Evolutionary conservation across 92 coral and sea anemone species (phyloP), one percentile per base, ranked within the genome.

Genomic region (Epizoanthus stellaris): DNA sequence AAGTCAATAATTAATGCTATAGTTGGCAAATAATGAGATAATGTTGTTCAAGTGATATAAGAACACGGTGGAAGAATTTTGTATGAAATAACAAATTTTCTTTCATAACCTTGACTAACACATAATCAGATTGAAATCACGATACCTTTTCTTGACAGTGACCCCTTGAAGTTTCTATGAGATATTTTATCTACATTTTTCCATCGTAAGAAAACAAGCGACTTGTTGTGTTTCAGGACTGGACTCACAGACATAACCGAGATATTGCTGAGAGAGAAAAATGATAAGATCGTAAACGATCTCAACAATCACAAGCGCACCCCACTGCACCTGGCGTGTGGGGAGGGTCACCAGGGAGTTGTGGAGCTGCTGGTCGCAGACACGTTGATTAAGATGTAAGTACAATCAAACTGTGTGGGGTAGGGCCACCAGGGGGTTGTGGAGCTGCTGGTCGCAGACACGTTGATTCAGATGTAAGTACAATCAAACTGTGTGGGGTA

Each of bases 261-360:
- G 20, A 49, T 80, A 58, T 60, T 87, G 81, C 72, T 87, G 42
- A 64, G 70, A 40, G 62, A 87, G 64, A 82, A 85, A 3, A 87
- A 87, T 36, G 90, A 87, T 36, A 71, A 81, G 16, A 54, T 87
- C 5, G 10, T 87, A 14, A 80, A 80, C 80, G 90, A 85, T 25
- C 69, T 70, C 54, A 87, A 87, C 86, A 80, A 70, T 23, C 81
- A 87, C 75, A 69, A 87, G 49, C 86, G 90, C 10, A 87, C 90
- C 10, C 86, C 90, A 49, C 85, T 87, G 6, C 90, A 87, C 63
- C 90, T 87, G 49, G 90, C 90, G 20, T 87, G 90, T 42, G 81
- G 57, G 70, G 90, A 87, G 73, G 86, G 90, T 1, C 84, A 87
- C 67, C 76, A 79, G 52, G 67, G 80, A n/a, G 90, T 80, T 53